Evolutionary conservation across 2,113 vertebrate genomes (phyloP).

Genomic region (Elephantulus edwardii): DNA sequence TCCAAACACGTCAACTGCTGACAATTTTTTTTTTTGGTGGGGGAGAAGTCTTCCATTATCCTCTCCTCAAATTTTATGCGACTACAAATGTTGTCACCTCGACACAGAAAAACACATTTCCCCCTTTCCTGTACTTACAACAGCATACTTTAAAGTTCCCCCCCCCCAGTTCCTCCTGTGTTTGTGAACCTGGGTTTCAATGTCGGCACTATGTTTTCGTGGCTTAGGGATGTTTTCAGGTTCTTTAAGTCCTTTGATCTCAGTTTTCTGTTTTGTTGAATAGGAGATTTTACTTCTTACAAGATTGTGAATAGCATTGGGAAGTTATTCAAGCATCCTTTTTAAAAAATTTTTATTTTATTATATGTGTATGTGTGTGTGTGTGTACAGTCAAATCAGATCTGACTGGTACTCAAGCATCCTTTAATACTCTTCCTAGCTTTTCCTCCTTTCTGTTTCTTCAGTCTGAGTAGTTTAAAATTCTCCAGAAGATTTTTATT

Average conservation of each 20-base stretch:
- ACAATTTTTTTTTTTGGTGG: too few relatives aligned
- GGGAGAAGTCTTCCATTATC: background rate
- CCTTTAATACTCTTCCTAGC: background rate
- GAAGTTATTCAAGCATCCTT: background rate
- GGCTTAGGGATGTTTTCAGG: background rate
- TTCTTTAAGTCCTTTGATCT: background rate
- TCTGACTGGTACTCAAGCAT: too few relatives aligned
- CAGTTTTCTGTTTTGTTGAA: background rate
- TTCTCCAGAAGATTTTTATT: background rate
- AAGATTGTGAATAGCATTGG: background rate
- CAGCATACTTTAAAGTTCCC: background rate
- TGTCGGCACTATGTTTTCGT: background rate
- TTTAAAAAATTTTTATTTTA: background rate
- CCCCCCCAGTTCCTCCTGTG: too few relatives aligned
- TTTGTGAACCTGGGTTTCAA: background rate
- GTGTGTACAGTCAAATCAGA: too few relatives aligned
- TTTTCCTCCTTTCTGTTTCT: background rate
- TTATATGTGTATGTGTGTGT: too few relatives aligned
- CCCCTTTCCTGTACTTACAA: background rate
- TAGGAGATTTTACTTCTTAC: background rate
- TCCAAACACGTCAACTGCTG: too few relatives aligned
- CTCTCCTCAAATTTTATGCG: constrained; percentile 16
- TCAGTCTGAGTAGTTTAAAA: background rate
- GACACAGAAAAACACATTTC: background rate
- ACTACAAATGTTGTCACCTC: background rate